Base-by-base conservation (phyloP, 92 coral and sea anemone genomes). In the Porites rus region DNA sequence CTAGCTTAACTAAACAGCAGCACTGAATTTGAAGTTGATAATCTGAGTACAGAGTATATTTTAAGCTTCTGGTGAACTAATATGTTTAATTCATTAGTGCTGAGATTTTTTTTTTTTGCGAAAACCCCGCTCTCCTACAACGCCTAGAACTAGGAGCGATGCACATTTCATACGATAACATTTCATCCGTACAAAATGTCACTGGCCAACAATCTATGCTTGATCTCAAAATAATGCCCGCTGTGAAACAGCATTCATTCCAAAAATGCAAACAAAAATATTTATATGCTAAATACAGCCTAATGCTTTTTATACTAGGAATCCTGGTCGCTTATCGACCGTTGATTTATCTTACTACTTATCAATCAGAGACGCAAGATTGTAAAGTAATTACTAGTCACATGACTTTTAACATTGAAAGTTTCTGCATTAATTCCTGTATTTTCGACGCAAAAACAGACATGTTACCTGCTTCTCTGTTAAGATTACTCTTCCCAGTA, bases 401-500 rank as follows among this genome's bases (percentile, higher is more conserved):
- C 31, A 5, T 38, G 46, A 38, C 46, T 38, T 38, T 38, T 38
- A 38, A 38, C 46, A 38, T 38, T 38, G 46, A 0, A 56, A 14
- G 14, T 14, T 2, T 14, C 61, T 1, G 1, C 61, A 10, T 14
- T 2, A 12, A 9, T 9, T 0, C 61, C 11, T 10, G 11, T 11
- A 56, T 56, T 0, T 56, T 10, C 16, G 61, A 14, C 7, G 5
- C 61, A 56, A 56, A 14, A 56, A 56, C 61, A 56, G 8, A n/a
- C 31, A 5, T 8, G 51, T 63, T 89, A 96, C 99, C 97, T 97
- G 99, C 86, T 97, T 97, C 81, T 97, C 99, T 62, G 98, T 97
- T 81, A 95, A 90, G 65, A 97, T 97, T 63, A 97, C 99, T 17
- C 96, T 88, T 28, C 99, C 99, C 1, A 97, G 95, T 58, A 97